These are phyloP conservation scores for Pogona vitticeps DNA, from an alignment of 2,113 vertebrate species.

Conservation along the genomic window DNA sequence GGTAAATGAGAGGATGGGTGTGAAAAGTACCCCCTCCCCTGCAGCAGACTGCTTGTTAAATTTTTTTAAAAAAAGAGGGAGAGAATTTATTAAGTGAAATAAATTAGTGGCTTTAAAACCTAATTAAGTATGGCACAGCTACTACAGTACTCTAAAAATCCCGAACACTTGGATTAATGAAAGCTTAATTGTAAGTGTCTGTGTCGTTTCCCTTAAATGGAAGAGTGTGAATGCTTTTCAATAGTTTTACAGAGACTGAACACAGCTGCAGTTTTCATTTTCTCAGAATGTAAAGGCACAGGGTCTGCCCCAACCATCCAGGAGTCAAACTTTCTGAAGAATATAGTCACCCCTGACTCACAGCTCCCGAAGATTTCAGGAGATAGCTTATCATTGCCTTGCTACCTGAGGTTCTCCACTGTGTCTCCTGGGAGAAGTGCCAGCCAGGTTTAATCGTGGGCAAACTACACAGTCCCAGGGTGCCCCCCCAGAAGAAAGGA, in stretches of 20 bases:
- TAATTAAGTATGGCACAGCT: background rate
- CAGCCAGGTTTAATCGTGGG: too few relatives aligned
- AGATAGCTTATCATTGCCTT: background rate
- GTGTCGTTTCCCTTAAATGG: background rate
- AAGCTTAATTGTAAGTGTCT: background rate
- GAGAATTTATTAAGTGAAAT: background rate
- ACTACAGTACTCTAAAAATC: background rate
- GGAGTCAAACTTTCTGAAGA: background rate
- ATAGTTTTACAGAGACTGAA: background rate
- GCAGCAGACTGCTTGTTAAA: background rate
- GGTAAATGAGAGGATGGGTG: background rate
- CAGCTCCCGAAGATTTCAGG: background rate
- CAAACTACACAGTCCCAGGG: too few relatives aligned
- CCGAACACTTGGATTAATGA: constrained; percentile 1
- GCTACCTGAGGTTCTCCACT: background rate
- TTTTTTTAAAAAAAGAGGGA: background rate
- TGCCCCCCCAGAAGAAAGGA: too few relatives aligned
- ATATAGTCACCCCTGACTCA: background rate
- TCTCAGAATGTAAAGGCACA: background rate
- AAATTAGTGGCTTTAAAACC: background rate
- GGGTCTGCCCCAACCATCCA: background rate
- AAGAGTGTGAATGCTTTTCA: background rate
- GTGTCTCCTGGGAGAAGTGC: too few relatives aligned
- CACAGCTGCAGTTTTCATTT: background rate
- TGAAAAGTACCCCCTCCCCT: background rate